A percentile compares a stretch with the other conserved stretches of the same genome.
These are phyloP conservation scores for Neosilurus mollespiculum DNA, from an alignment of 2,797 vertebrate species.

Conservation along the genomic window DNA sequence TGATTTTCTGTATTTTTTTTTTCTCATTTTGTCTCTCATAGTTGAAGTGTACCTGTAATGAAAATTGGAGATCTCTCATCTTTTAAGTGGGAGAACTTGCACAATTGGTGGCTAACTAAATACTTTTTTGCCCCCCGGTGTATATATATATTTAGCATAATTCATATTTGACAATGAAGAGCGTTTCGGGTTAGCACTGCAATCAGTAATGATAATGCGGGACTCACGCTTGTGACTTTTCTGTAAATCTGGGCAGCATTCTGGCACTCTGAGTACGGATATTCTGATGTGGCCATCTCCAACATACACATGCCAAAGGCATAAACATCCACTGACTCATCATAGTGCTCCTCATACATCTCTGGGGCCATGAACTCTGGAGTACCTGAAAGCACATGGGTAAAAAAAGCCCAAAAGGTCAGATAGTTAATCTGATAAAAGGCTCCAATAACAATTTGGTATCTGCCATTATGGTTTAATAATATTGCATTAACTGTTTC, in stretches of 20 bases:
- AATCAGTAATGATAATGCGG: background rate
- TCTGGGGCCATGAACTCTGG: constrained; percentile 98
- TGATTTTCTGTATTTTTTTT: no score
- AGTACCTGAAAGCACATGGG: constrained; percentile 76
- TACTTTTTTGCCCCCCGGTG: no score
- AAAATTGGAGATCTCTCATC: no score
- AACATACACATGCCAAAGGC: constrained; percentile 99
- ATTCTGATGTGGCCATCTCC: constrained; percentile 99
- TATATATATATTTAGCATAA: no score
- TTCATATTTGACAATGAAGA: no score
- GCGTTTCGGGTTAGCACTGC: no score
- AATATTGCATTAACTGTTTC: background rate
- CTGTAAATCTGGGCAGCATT: constrained; percentile 98
- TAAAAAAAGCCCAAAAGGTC: background rate
- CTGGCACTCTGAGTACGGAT: constrained; percentile 98
- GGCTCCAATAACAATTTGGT: background rate
- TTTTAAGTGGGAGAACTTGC: no score
- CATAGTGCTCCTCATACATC: constrained; percentile 99
- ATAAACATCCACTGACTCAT: constrained; percentile 95
- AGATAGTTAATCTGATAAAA: background rate
- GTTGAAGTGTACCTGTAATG: no score
- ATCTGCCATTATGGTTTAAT: background rate
- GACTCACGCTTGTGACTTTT: constrained; percentile 98
- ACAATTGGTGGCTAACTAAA: no score
- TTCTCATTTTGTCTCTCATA: no score